phyloP scores from a whole-genome alignment of 2,797 vertebrate genomes.

The Gymnothorax javanicus region DNA sequence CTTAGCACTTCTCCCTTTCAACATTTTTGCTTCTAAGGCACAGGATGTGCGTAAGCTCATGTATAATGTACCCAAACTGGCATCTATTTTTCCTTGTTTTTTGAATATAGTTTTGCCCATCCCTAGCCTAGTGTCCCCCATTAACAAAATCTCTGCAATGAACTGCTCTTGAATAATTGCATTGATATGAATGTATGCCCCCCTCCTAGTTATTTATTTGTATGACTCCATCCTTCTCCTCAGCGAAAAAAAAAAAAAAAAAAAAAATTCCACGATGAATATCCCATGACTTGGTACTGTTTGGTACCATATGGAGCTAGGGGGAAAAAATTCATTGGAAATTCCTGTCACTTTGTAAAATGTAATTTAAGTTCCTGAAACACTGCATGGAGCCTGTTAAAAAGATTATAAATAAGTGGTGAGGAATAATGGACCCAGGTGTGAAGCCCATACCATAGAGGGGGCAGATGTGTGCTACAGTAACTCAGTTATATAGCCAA shows the following conservation, averaged over 20 bases:
- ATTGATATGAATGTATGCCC: not conserved
- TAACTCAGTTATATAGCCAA: constrained; percentile 37
- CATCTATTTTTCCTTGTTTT: not conserved
- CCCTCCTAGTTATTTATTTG: not conserved
- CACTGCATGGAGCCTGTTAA: constrained; percentile 44
- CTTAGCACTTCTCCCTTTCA: not conserved
- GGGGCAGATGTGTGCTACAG: constrained; percentile 39
- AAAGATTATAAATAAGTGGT: constrained; percentile 49
- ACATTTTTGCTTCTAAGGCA: not conserved
- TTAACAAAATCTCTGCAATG: not conserved
- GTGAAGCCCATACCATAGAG: constrained; percentile 34
- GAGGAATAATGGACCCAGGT: constrained; percentile 41
- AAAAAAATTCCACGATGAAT: not conserved
- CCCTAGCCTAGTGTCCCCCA: not conserved
- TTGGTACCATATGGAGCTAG: constrained; percentile 35
- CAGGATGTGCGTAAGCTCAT: not conserved
- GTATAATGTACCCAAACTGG: not conserved
- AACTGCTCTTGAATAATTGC: not conserved
- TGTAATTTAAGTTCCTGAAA: constrained; percentile 56
- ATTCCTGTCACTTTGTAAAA: constrained; percentile 55
- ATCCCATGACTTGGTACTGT: not conserved
- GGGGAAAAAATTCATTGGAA: constrained; percentile 44
- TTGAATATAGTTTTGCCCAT: not conserved
- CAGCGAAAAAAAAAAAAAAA: not conserved
- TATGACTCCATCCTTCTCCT: not conserved